phyloP scores from a whole-genome alignment of 2,797 vertebrate genomes.

The Pangasius mekongensis region DNA sequence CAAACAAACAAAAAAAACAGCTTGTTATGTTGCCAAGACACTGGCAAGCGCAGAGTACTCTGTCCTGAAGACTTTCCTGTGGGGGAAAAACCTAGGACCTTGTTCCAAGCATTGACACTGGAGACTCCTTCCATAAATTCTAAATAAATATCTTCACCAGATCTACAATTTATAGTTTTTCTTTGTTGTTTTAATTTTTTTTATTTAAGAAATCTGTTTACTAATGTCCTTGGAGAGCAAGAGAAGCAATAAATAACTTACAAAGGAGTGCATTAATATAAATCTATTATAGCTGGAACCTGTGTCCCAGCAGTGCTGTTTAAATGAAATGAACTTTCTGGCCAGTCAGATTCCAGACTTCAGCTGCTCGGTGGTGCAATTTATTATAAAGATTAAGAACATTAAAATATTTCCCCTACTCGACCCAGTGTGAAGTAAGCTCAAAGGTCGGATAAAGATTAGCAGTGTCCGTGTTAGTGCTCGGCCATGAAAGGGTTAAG shows the following conservation, averaged over 20 bases:
- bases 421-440: not conserved
- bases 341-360: not conserved
- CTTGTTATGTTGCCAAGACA: not conserved
- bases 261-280: not conserved
- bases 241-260: not conserved
- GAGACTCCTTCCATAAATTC: not conserved
- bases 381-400: constrained; percentile 13
- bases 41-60: not conserved
- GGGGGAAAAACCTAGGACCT: not conserved
- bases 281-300: not conserved
- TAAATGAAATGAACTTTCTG: not conserved
- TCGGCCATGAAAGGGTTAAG: constrained; percentile 63
- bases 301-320: not conserved
- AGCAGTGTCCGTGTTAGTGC: not conserved
- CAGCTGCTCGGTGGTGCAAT: not conserved
- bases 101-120: not conserved
- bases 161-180: not conserved
- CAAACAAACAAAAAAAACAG: not conserved
- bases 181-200: not conserved
- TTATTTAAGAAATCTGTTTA: too few relatives aligned
- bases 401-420: too few relatives aligned
- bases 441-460: not conserved
- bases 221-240: not conserved
- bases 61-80: not conserved
- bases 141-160: not conserved